These are phyloP conservation scores for Diarsia dahlii DNA, from an alignment of 2,888 invertebrate genomes.

Conservation along the genomic window DNA sequence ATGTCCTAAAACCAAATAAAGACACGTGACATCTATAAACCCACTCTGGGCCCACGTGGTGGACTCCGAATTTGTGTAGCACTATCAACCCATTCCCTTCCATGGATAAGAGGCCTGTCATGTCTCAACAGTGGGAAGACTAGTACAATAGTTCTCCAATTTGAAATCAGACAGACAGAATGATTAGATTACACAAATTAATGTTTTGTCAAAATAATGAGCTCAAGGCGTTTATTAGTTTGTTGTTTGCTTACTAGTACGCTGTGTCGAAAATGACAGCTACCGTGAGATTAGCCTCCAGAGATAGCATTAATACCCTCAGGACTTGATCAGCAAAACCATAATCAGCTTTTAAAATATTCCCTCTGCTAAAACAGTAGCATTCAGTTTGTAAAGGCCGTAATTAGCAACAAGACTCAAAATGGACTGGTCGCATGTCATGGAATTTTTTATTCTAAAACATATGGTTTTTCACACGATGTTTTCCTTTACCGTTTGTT, in stretches of 20 bases:
- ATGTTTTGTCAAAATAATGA: slow-evolving; percentile 6
- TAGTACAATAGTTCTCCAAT: background rate
- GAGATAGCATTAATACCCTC: background rate
- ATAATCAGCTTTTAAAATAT: background rate
- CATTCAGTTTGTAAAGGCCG: background rate
- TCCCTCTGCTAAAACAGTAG: background rate
- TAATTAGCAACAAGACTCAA: background rate
- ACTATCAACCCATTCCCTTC: background rate
- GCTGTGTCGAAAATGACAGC: too few species aligned
- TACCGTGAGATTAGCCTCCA: background rate
- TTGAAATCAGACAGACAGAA: background rate
- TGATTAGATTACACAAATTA: background rate
- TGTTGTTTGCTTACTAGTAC: background rate
- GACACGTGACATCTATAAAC: background rate
- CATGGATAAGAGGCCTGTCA: background rate
- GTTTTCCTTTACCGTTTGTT: background rate
- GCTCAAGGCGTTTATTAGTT: background rate
- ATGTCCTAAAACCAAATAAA: background rate
- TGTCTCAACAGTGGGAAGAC: background rate
- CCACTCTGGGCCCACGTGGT: background rate
- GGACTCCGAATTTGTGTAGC: background rate
- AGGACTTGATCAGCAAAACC: background rate
- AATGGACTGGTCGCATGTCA: background rate
- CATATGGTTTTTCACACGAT: background rate
- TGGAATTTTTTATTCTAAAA: background rate